Conservation (phyloP, 2,113 vertebrate species). For the Tachuris rubrigastra region DNA sequence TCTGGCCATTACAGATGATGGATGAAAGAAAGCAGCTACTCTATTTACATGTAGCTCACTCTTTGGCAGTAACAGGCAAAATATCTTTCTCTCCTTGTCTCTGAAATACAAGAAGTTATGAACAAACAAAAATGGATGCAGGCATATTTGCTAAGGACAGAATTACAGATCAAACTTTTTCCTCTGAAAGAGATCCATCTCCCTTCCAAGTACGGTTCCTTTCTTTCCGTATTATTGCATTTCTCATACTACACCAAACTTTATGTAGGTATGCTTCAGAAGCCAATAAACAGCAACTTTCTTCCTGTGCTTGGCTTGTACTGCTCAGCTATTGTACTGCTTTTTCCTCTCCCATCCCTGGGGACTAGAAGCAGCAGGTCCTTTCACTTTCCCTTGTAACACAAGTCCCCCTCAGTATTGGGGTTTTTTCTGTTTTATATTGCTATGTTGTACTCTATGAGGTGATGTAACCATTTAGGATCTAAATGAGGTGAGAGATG, state of each 20-base stretch:
- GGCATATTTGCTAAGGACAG: background rate
- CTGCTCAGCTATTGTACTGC: background rate
- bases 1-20: background rate
- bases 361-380: background rate
- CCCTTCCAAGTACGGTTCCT: background rate
- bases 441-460: background rate
- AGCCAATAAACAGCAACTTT: conserved; percentile 33
- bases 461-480: background rate
- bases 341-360: conserved; percentile 7
- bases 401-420: background rate
- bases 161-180: background rate
- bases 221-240: background rate
- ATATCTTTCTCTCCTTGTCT: background rate
- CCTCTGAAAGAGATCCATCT: background rate
- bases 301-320: background rate
- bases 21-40: background rate
- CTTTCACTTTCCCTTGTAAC: conserved; percentile 48
- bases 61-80: background rate
- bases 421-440: background rate
- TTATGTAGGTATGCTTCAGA: background rate
- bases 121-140: background rate
- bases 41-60: background rate
- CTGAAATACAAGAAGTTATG: background rate
- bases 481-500: background rate
- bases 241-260: background rate